Conservation (phyloP, 1,140 invertebrate genomes). For the Oryctes rhinoceros region DNA sequence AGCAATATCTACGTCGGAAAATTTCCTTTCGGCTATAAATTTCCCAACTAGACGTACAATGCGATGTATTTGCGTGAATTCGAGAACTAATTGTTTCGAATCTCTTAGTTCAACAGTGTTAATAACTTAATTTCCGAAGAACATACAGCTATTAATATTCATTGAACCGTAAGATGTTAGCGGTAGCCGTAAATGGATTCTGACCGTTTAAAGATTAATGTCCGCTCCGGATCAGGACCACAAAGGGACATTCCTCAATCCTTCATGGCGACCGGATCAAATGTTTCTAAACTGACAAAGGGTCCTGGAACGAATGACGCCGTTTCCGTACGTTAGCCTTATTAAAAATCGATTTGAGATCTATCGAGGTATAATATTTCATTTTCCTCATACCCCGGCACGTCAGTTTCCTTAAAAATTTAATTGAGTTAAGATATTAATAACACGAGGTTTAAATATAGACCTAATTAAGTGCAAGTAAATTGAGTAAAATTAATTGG, state of each 20-base stretch:
- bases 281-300: not conserved
- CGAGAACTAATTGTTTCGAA: conserved; percentile 7
- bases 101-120: conserved; percentile 19
- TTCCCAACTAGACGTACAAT: not conserved
- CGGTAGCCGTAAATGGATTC: conserved; percentile 10
- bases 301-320: not conserved
- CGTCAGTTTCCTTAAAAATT: no score
- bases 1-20: not conserved
- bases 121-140: conserved; percentile 31
- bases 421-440: no score
- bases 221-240: conserved; percentile 1
- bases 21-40: not conserved
- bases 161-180: conserved; percentile 13
- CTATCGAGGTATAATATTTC: not conserved
- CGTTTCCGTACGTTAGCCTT: not conserved
- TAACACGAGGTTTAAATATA: no score
- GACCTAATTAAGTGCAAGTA: no score
- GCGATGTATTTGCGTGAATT: not conserved
- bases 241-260: conserved; percentile 9
- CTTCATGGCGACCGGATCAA: not conserved
- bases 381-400: no score
- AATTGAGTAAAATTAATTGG: no score
- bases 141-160: conserved; percentile 28
- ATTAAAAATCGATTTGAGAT: not conserved
- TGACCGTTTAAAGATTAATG: conserved; percentile 16